phyloP scores from a whole-genome alignment of 1,140 invertebrate genomes.

The Gyrodactylus salaris region DNA sequence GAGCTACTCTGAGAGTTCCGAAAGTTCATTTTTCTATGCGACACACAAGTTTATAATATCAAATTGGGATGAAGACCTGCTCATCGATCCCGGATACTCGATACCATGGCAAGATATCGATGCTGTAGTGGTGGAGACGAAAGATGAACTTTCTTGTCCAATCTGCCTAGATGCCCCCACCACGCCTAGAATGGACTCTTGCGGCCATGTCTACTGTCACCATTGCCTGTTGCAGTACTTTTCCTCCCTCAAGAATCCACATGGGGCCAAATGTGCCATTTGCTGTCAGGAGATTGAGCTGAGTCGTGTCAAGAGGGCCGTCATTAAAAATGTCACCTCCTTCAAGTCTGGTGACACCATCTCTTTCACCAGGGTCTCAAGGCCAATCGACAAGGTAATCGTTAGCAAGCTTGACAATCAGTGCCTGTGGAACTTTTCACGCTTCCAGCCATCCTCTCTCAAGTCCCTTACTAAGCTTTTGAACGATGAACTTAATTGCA shows the following conservation, averaged over 20 bases:
- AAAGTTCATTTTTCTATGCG: background rate
- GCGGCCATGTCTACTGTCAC: background rate
- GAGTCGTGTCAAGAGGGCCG: background rate
- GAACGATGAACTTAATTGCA: background rate
- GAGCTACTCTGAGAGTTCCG: background rate
- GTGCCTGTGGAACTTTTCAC: background rate
- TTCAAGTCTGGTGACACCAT: background rate
- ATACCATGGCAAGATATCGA: background rate
- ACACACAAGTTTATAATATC: background rate
- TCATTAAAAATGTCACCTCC: background rate
- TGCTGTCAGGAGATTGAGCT: background rate
- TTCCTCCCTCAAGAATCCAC: background rate
- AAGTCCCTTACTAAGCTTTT: background rate
- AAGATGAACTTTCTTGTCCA: background rate
- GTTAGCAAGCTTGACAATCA: background rate
- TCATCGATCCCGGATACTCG: background rate
- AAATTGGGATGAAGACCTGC: background rate
- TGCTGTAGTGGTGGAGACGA: background rate
- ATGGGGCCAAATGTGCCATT: background rate
- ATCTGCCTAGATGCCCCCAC: background rate
- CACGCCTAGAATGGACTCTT: background rate
- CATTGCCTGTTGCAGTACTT: background rate
- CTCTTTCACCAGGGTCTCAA: background rate
- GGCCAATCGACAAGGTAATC: background rate
- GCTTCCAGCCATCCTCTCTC: background rate